Conservation (phyloP, 2,797 vertebrate species). For the Squalus acanthias region DNA sequence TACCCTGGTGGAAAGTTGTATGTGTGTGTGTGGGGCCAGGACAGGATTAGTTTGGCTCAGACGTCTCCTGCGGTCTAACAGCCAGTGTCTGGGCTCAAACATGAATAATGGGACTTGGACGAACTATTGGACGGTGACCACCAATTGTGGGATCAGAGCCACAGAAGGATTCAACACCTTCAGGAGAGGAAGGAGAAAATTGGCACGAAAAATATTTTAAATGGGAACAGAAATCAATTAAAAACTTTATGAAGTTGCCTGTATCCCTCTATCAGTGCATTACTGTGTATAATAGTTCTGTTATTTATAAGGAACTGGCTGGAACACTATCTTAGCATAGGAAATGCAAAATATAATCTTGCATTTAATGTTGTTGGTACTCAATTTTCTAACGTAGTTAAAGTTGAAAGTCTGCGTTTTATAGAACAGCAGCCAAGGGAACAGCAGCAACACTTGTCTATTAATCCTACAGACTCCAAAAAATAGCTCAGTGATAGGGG, state of each 20-base stretch:
- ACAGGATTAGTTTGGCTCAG: not conserved
- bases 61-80: not conserved
- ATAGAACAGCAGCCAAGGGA: not conserved
- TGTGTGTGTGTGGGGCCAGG: too few species aligned
- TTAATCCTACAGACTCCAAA: not conserved
- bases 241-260: not conserved
- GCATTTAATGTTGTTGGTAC: not conserved
- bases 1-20: not conserved
- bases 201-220: not conserved
- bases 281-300: not conserved
- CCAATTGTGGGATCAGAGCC: not conserved
- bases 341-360: not conserved
- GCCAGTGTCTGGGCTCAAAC: not conserved
- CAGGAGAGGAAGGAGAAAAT: not conserved
- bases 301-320: not conserved
- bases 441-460: not conserved
- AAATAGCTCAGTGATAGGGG: too few species aligned
- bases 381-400: not conserved
- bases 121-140: too few species aligned
- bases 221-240: not conserved
- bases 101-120: not conserved
- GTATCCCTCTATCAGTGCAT: not conserved
- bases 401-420: not conserved
- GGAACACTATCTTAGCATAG: not conserved
- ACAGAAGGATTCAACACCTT: not conserved